Conservation (phyloP, 2,888 invertebrate genomes). For the Stenodema calcarata region DNA sequence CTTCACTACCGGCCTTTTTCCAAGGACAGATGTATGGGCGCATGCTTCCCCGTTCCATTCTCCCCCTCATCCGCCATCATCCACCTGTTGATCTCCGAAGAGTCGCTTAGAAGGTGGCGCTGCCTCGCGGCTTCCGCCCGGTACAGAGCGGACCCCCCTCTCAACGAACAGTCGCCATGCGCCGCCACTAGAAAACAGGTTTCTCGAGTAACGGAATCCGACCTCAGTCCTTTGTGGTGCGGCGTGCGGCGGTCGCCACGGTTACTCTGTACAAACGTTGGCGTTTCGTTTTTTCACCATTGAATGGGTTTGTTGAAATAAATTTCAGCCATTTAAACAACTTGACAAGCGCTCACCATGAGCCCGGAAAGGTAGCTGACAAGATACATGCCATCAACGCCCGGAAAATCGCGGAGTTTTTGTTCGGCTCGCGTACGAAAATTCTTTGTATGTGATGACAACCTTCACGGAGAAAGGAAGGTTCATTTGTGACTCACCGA, state of each 20-base stretch:
- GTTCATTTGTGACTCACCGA: neutral
- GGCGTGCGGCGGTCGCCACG: neutral
- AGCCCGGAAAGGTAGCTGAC: neutral
- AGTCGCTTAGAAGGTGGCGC: neutral
- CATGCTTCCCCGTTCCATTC: too few relatives aligned
- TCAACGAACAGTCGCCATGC: neutral
- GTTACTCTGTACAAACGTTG: neutral
- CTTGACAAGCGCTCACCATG: neutral
- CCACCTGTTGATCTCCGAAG: neutral
- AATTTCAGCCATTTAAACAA: neutral
- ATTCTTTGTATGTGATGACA: neutral
- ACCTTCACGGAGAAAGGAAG: neutral
- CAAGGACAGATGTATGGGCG: too few relatives aligned
- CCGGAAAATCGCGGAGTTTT: neutral
- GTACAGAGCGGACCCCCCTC: neutral
- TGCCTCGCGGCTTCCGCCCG: neutral
- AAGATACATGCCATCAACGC: neutral
- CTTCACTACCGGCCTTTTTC: too few relatives aligned
- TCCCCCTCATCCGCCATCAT: neutral
- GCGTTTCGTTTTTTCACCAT: neutral
- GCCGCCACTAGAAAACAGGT: neutral
- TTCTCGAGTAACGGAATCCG: slow-evolving; percentile 15
- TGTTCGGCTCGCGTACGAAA: neutral
- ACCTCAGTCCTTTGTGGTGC: neutral
- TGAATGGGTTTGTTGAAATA: neutral